A percentile compares a stretch with the other conserved stretches of the same genome.
Conservation (phyloP, 2,113 vertebrate species). For the Pitta sordida region DNA sequence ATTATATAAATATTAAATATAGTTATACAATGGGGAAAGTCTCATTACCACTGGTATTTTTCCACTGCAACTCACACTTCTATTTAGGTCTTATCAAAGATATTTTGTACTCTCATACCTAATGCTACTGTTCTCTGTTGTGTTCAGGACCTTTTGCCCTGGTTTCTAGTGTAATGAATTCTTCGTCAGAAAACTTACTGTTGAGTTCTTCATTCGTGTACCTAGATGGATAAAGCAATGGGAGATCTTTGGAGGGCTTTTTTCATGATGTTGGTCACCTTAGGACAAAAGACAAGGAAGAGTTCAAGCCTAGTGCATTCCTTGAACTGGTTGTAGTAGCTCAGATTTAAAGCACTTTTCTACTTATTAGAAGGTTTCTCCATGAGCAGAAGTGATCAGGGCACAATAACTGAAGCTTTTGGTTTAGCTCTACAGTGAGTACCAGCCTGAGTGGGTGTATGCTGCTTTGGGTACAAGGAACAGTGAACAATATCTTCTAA, state of each 20-base stretch:
- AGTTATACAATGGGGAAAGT: not conserved
- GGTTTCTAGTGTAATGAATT: not conserved
- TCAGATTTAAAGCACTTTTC: not conserved
- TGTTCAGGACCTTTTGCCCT: not conserved
- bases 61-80: not conserved
- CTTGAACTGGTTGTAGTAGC: not conserved
- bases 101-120: not conserved
- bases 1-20: not conserved
- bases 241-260: not conserved
- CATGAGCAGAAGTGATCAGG: not conserved
- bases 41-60: not conserved
- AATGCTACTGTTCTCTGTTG: not conserved
- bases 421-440: not conserved
- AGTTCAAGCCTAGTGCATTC: not conserved
- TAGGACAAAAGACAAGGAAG: not conserved
- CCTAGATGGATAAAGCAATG: not conserved
- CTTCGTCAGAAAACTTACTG: not conserved
- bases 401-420: not conserved
- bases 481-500: not conserved
- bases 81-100: not conserved
- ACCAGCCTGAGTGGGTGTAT: not conserved
- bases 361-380: not conserved
- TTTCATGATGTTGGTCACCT: not conserved
- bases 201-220: not conserved
- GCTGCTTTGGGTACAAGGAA: not conserved